These are phyloP conservation scores for Mechanitis mazaeus DNA, from an alignment of 2,888 invertebrate genomes.

Conservation along the genomic window DNA sequence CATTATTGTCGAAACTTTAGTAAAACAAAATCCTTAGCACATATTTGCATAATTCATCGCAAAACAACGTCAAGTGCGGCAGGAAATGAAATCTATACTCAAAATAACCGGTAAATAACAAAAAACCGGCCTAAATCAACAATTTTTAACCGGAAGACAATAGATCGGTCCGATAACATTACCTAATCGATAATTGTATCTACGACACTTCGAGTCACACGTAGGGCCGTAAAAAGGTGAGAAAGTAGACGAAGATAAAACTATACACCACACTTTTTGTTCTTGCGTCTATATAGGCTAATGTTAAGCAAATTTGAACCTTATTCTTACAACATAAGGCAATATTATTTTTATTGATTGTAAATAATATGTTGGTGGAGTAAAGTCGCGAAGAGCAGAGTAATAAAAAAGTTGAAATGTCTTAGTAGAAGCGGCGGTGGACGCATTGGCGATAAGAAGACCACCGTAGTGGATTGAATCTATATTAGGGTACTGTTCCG, in stretches of 20 bases:
- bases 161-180: slow-evolving; percentile 71
- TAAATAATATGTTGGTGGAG: slow-evolving; percentile 34
- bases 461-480: slow-evolving; percentile 65
- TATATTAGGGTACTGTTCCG: slow-evolving; percentile 69
- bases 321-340: slow-evolving; percentile 20
- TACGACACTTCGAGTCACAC: slow-evolving; percentile 72
- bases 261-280: slow-evolving; percentile 36
- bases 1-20: too few relatives aligned
- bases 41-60: slow-evolving; percentile 7
- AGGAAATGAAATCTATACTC: slow-evolving; percentile 27
- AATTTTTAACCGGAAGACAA: slow-evolving; percentile 73
- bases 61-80: slow-evolving; percentile 9
- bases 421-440: slow-evolving; percentile 69
- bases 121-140: slow-evolving; percentile 65
- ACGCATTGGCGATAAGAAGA: slow-evolving; percentile 68
- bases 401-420: slow-evolving; percentile 76
- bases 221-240: slow-evolving; percentile 74
- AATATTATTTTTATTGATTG: slow-evolving; percentile 10
- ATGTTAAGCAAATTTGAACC: slow-evolving; percentile 21
- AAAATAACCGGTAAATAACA: slow-evolving; percentile 55
- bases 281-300: slow-evolving; percentile 9
- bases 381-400: slow-evolving; percentile 71
- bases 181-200: slow-evolving; percentile 77
- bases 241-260: slow-evolving; percentile 73
- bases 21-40: too few relatives aligned